Percentiles rank a stretch among this genome's conserved stretches.
These are phyloP conservation scores for Hoplostethus mediterraneus DNA, from an alignment of 2,797 vertebrate species.

Conservation along the genomic window DNA sequence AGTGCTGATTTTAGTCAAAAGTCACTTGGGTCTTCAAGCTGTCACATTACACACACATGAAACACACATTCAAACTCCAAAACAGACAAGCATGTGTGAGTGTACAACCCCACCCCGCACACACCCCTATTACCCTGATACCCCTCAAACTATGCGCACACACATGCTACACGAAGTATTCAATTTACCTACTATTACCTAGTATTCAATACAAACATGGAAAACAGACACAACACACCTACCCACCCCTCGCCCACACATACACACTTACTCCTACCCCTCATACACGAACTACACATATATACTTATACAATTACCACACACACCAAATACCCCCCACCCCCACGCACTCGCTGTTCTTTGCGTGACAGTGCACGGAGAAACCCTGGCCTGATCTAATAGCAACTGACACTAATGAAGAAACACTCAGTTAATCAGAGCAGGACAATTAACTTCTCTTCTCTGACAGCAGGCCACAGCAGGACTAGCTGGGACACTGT, in stretches of 20 bases:
- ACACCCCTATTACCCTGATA: too few relatives aligned
- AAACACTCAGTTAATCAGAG: constrained; percentile 50
- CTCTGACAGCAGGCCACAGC: constrained; percentile 33
- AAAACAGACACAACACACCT: background rate
- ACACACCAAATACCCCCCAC: constrained; percentile 8
- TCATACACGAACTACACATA: too few relatives aligned
- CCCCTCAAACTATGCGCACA: background rate
- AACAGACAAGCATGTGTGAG: background rate
- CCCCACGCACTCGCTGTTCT: constrained; percentile 2
- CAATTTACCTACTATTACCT: too few relatives aligned
- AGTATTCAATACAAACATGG: too few relatives aligned
- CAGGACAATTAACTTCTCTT: constrained; percentile 41
- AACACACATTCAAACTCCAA: background rate
- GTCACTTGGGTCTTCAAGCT: background rate
- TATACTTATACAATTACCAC: too few relatives aligned
- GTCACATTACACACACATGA: background rate
- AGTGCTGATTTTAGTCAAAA: too few relatives aligned
- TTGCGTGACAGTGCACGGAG: constrained; percentile 8
- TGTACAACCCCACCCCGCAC: background rate
- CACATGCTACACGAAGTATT: too few relatives aligned
- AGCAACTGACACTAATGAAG: constrained; percentile 63
- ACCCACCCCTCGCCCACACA: background rate
- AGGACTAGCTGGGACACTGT: background rate
- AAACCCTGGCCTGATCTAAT: constrained; percentile 46
- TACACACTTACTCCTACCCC: background rate